Percentiles rank a stretch among this genome's conserved stretches.
Evolutionary conservation across 2,797 vertebrate species (phyloP).

Genomic region (Poecilia wingei): DNA sequence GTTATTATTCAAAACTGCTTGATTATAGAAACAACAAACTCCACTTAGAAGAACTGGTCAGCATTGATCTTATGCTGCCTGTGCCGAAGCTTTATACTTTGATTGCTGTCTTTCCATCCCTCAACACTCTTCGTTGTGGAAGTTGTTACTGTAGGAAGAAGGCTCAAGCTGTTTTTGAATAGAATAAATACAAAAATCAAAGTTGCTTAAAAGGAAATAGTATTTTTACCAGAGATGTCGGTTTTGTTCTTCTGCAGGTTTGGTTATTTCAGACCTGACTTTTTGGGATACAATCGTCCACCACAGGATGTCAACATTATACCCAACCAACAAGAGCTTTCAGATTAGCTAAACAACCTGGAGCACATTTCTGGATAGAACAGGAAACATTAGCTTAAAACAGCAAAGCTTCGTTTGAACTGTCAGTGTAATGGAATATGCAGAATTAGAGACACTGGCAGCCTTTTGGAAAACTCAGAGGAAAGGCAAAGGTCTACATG

Average conservation of each 20-base stretch:
- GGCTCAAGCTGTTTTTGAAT: neutral
- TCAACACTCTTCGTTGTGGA: neutral
- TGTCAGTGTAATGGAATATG: neutral
- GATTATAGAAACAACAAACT: neutral
- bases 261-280: neutral
- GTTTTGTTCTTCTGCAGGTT: neutral
- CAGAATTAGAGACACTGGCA: neutral
- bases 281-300: neutral
- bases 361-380: neutral
- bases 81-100: neutral
- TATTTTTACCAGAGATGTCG: neutral
- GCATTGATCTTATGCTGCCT: neutral
- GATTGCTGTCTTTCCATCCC: neutral
- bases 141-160: neutral
- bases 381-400: neutral
- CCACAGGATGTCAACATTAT: neutral
- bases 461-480: neutral
- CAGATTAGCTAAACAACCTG: neutral
- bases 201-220: neutral
- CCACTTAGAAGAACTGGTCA: neutral
- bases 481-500: neutral
- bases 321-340: neutral
- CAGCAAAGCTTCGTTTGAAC: neutral
- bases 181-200: neutral
- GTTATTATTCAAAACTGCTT: neutral